Evolutionary conservation across 2,113 vertebrate species (phyloP), one percentile per base, ranked within the genome.

Genomic region (Haemorhous mexicanus): DNA sequence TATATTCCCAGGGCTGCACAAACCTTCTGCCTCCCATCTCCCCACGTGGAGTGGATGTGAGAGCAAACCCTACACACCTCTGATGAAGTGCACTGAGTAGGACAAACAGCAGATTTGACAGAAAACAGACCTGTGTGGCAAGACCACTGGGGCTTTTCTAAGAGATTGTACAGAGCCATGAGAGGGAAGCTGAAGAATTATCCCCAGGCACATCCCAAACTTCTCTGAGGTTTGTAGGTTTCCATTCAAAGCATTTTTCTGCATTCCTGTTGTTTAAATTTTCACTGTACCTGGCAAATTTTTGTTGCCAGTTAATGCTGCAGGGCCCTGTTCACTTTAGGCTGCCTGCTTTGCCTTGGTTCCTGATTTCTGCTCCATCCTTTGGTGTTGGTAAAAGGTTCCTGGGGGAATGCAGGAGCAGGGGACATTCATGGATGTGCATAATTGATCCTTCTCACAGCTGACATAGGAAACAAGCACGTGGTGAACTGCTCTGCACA

Each of bases 31-130:
- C 56, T 58, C 13, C 69, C 6, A 7, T 75, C 50, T 90, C 67
- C 55, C 50, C 55, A 9, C 2, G 16, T 10, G 6, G 55, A 1
- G 7, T 0, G 9, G 39, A 32, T 6, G 30, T 73, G 39, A 66
- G 78, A 46, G 81, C 37, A 80, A 46, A 61, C 0, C 0, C 68
- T 64, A 21, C 4, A 69, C 41, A 13, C 39, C 49, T 33, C 49
- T 58, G 84, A 76, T 32, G 52, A 86, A 88, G 85, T 63, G 75
- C 64, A 11, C 35, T 19, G 47, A 90, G 58, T 1, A 67, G 84
- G 87, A 76, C 78, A 87, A 95, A 89, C 64, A 67, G 83, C 59
- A 84, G 44, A 84, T 81, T 47, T 96, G 69, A 75, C 75, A 69
- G 76, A 84, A 89, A 81, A 75, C 41, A 78, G 85, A 72, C 0